Percentiles rank a stretch among this genome's conserved stretches.
These are phyloP conservation scores for Mormyrus hasselquistii DNA, from an alignment of 2,797 vertebrate genomes.

Conservation along the genomic window DNA sequence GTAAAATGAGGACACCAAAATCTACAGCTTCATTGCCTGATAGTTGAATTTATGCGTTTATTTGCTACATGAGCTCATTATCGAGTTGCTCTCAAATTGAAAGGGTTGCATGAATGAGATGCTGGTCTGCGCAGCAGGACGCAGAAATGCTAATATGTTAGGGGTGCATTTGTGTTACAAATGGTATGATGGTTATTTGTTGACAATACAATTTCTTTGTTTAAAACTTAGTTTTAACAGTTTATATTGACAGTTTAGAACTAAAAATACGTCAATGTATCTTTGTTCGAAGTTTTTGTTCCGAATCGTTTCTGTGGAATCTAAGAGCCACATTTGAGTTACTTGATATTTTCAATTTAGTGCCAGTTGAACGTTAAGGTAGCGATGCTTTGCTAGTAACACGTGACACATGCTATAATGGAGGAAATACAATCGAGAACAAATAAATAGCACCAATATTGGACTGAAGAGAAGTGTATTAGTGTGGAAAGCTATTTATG, in stretches of 20 bases:
- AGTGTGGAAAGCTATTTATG: not conserved
- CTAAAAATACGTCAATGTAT: not conserved
- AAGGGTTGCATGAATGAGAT: conserved; percentile 26
- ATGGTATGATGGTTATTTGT: conserved; percentile 42
- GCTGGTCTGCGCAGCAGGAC: conserved; percentile 35
- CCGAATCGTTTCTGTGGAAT: not conserved
- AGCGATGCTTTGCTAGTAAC: not conserved
- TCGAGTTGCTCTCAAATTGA: conserved; percentile 26
- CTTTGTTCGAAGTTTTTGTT: not conserved
- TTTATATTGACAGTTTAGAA: not conserved
- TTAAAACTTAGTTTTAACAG: not conserved
- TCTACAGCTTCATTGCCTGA: conserved; percentile 55
- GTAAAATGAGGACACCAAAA: conserved; percentile 54
- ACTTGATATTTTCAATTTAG: not conserved
- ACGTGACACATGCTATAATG: not conserved
- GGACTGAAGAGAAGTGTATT: not conserved
- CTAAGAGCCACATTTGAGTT: not conserved
- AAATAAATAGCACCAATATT: not conserved
- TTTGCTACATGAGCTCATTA: conserved; percentile 39
- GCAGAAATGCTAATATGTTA: conserved; percentile 49
- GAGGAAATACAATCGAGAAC: not conserved
- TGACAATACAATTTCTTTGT: conserved; percentile 27
- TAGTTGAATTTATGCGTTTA: conserved; percentile 53
- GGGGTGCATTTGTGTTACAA: conserved; percentile 44
- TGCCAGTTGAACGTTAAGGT: not conserved